Conservation (phyloP, 2,888 invertebrate species). For the Diabrotica balteata region DNA sequence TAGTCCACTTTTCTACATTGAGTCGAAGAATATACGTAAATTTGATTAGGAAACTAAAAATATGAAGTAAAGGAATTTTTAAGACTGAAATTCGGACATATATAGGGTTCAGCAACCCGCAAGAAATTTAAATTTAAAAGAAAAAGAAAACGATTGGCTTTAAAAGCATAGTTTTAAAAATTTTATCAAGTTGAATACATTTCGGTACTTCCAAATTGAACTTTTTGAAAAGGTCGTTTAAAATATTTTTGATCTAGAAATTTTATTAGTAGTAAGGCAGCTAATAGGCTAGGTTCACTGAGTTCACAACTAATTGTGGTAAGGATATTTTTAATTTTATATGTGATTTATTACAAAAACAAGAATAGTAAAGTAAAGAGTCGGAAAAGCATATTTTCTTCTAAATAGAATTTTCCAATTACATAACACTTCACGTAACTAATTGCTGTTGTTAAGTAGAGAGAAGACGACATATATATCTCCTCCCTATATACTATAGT, state of each 20-base stretch:
- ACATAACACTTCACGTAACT: no score
- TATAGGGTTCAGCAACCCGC: constrained; percentile 32
- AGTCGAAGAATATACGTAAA: constrained; percentile 23
- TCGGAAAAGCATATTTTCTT: no score
- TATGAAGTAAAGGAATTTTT: constrained; percentile 26
- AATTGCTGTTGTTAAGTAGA: no score
- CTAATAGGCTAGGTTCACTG: constrained; percentile 1
- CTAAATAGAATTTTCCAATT: no score
- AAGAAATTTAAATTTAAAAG: constrained; percentile 20
- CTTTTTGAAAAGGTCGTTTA: constrained; percentile 6
- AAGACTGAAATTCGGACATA: constrained; percentile 42
- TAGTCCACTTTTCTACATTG: not conserved
- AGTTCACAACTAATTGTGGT: not conserved
- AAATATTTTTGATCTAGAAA: constrained; percentile 12
- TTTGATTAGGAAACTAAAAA: constrained; percentile 24
- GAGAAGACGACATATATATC: no score
- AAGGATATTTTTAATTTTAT: no score
- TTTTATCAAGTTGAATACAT: constrained; percentile 23
- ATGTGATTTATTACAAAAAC: no score
- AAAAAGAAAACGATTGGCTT: constrained; percentile 30
- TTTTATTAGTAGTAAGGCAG: constrained; percentile 14
- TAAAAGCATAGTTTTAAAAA: constrained; percentile 29
- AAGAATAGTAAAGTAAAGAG: no score
- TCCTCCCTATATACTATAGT: no score
- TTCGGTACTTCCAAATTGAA: constrained; percentile 20